phyloP scores from a whole-genome alignment of 2,888 invertebrate species.

The Ophion obscuratus region DNA sequence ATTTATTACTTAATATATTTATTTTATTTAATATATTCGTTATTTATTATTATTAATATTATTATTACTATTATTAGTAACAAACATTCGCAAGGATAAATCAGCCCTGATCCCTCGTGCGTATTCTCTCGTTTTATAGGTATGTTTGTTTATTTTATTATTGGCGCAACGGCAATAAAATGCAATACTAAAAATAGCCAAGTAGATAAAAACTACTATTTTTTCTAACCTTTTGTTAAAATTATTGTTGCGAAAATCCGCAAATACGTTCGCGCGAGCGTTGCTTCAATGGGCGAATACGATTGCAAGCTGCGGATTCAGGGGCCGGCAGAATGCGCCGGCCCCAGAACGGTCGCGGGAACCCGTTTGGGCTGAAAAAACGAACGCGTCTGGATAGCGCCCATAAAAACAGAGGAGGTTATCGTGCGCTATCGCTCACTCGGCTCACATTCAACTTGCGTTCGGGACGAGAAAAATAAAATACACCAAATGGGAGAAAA shows the following conservation, averaged over 20 bases:
- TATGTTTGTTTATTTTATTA: neutral
- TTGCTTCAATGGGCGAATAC: constrained; percentile 9
- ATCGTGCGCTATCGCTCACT: constrained; percentile 44
- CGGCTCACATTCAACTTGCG: constrained; percentile 17
- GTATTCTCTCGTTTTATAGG: too few species aligned
- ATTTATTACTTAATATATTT: too few species aligned
- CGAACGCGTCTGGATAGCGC: neutral
- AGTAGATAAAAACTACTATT: too few species aligned
- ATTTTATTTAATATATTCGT: too few species aligned
- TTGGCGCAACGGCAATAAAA: too few species aligned
- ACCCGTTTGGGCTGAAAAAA: constrained; percentile 34
- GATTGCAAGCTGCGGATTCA: constrained; percentile 38
- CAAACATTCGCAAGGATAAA: too few species aligned
- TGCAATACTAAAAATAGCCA: too few species aligned
- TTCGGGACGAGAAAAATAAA: neutral
- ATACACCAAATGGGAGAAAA: neutral
- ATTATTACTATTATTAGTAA: too few species aligned
- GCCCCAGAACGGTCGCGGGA: neutral
- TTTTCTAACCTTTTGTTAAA: too few species aligned
- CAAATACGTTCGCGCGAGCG: neutral
- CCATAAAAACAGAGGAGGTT: constrained; percentile 15
- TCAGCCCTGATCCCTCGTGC: too few species aligned
- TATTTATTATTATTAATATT: too few species aligned
- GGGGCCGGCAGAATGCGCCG: constrained; percentile 4
- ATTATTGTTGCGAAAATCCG: neutral